A percentile compares a stretch with the other conserved stretches of the same genome.
phyloP scores from a whole-genome alignment of 1,140 invertebrate genomes.

The Papilio glaucus region DNA sequence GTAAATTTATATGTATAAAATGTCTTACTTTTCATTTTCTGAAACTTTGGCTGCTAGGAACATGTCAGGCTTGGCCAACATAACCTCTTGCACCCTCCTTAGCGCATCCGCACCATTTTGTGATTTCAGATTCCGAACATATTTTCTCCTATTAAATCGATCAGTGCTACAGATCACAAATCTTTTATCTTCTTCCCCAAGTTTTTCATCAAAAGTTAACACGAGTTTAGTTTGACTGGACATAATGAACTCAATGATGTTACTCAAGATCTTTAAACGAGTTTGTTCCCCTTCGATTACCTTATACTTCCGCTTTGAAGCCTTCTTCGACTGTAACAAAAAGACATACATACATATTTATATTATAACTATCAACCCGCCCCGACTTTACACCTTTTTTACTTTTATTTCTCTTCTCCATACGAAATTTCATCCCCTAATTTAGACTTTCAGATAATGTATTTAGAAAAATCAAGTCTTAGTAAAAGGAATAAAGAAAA shows the following conservation, averaged over 20 bases:
- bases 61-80: background rate
- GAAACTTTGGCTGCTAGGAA: background rate
- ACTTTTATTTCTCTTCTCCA: too few species aligned
- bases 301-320: background rate
- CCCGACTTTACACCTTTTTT: too few species aligned
- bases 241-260: background rate
- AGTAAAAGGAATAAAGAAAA: too few species aligned
- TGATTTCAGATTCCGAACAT: background rate
- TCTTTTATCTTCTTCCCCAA: background rate
- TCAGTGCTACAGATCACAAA: conserved; percentile 1
- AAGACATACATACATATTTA: background rate
- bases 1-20: background rate
- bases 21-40: background rate
- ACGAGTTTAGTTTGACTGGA: background rate
- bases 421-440: too few species aligned
- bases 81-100: background rate
- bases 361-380: background rate
- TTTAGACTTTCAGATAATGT: too few species aligned
- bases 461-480: too few species aligned
- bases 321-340: background rate
- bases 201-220: background rate
- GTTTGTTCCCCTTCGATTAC: background rate
- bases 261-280: background rate
- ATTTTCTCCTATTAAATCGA: conserved; percentile 7
- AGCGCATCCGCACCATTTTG: background rate